Conservation (phyloP, 1,140 invertebrate species). For the Varroa destructor region DNA sequence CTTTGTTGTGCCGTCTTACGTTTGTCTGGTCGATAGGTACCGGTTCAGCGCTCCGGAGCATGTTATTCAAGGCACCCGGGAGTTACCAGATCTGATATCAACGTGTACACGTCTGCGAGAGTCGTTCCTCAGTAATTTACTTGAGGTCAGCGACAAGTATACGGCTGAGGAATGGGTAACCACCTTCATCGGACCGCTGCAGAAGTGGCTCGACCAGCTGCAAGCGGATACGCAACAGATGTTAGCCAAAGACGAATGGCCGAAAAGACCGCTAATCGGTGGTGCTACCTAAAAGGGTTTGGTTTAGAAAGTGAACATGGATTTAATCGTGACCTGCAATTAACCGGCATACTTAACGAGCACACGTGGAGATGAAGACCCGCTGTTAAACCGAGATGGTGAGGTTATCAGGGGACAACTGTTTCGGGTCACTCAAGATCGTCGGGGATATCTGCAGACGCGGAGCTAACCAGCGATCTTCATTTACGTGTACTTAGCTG, state of each 20-base stretch:
- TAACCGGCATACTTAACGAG: no score
- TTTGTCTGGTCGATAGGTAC: not conserved
- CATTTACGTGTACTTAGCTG: no score
- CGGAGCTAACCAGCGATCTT: no score
- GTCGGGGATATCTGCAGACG: no score
- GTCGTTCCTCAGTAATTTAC: conserved; percentile 36
- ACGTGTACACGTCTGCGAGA: conserved; percentile 36
- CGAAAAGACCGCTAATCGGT: conserved; percentile 31
- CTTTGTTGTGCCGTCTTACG: not conserved
- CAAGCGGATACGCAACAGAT: conserved; percentile 30
- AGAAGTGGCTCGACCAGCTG: conserved; percentile 35
- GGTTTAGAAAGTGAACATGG: no score
- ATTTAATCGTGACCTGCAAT: no score
- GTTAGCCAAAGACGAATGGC: conserved; percentile 32
- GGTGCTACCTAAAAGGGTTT: not conserved
- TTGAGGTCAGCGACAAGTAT: conserved; percentile 38
- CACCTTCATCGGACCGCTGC: conserved; percentile 37
- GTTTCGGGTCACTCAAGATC: no score
- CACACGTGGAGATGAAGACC: no score
- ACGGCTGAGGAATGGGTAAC: conserved; percentile 40
- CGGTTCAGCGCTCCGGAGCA: conserved; percentile 15
- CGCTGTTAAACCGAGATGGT: no score
- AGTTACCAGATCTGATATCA: conserved; percentile 35
- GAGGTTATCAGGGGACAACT: no score
- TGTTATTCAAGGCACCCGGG: conserved; percentile 33